Evolutionary conservation across 2,888 invertebrate species (phyloP).

Genomic region (Tinea trinotella): DNA sequence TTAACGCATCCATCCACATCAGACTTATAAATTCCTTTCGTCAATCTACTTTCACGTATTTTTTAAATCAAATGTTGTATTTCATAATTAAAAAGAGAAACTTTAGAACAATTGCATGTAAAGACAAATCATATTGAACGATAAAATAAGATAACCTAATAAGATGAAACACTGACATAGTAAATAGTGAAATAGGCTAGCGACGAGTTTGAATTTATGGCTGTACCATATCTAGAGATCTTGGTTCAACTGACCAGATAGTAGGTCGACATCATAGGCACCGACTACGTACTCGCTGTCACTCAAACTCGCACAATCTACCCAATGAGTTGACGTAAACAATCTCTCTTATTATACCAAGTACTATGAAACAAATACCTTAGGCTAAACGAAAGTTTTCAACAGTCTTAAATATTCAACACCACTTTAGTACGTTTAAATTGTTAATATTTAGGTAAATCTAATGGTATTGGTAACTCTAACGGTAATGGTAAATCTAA

Average conservation of each 20-base stretch:
- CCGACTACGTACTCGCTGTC: conserved; percentile 56
- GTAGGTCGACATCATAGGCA: conserved; percentile 54
- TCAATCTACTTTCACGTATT: too few relatives aligned
- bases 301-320: conserved; percentile 57
- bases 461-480: too few relatives aligned
- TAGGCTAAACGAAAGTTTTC: conserved; percentile 3
- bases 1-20: too few relatives aligned
- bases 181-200: conserved; percentile 49
- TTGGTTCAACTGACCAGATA: conserved; percentile 31
- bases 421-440: too few relatives aligned
- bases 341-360: conserved; percentile 7
- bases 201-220: conserved; percentile 61
- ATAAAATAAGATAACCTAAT: conserved; percentile 36
- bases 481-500: too few relatives aligned
- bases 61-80: too few relatives aligned
- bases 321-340: conserved; percentile 1
- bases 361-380: conserved; percentile 7
- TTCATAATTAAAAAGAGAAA: too few relatives aligned
- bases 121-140: neutral
- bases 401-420: too few relatives aligned
- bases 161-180: conserved; percentile 53
- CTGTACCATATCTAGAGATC: conserved; percentile 48
- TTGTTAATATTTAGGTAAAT: too few relatives aligned
- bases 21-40: too few relatives aligned
- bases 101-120: too few relatives aligned